Evolutionary conservation across 2,888 invertebrate species (phyloP).

Genomic region (Volucella inflata): DNA sequence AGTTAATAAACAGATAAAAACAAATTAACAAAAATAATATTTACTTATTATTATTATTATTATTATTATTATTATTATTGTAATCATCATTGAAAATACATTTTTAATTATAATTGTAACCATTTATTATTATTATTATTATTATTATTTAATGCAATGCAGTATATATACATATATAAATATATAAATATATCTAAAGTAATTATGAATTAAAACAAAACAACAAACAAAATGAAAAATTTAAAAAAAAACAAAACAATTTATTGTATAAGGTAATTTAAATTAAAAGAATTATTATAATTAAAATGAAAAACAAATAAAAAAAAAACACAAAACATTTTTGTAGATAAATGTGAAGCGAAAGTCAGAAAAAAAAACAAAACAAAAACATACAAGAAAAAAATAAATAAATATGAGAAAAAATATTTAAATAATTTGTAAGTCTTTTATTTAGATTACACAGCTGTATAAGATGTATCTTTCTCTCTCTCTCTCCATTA

Average conservation of each 20-base stretch:
- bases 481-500: no score
- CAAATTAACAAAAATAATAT: slow-evolving; percentile 18
- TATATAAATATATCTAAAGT: slow-evolving; percentile 71
- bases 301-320: slow-evolving; percentile 56
- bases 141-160: slow-evolving; percentile 74
- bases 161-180: slow-evolving; percentile 71
- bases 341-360: slow-evolving; percentile 76
- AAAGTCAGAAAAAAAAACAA: slow-evolving; percentile 74
- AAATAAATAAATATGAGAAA: slow-evolving; percentile 74
- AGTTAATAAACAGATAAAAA: slow-evolving; percentile 32
- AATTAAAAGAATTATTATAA: slow-evolving; percentile 75
- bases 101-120: slow-evolving; percentile 74
- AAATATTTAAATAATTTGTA: slow-evolving; percentile 71
- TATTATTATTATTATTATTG: slow-evolving; percentile 60
- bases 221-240: slow-evolving; percentile 36
- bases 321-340: slow-evolving; percentile 66
- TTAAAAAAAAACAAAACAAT: slow-evolving; percentile 44
- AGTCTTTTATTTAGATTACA: slow-evolving; percentile 23
- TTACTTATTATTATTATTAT: slow-evolving; percentile 51
- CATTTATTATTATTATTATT: slow-evolving; percentile 72
- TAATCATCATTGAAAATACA: slow-evolving; percentile 68
- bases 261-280: slow-evolving; percentile 72
- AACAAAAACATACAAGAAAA: slow-evolving; percentile 64
- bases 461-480: no score
- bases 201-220: slow-evolving; percentile 57